phyloP scores from a whole-genome alignment of 1,140 invertebrate genomes.

The Physella acuta region DNA sequence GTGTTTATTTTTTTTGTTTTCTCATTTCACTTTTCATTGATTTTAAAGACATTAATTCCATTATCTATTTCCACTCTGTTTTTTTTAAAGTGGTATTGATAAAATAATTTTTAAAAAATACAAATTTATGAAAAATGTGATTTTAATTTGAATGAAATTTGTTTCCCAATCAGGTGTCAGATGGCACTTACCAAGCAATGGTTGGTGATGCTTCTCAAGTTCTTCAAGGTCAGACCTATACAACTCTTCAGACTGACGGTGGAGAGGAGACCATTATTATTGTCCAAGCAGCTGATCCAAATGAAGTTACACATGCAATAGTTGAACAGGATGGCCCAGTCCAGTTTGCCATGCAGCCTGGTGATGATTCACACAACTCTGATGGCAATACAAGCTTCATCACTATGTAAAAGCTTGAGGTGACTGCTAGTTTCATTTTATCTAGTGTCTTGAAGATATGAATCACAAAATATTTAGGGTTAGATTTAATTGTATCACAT shows the following conservation, averaged over 20 bases:
- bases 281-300: constrained; percentile 52
- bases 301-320: constrained; percentile 51
- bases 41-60: not conserved
- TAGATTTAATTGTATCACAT: too few relatives aligned
- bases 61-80: not conserved
- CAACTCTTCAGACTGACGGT: constrained; percentile 49
- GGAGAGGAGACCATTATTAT: constrained; percentile 57
- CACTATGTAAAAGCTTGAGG: constrained; percentile 28
- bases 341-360: constrained; percentile 49
- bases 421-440: too few relatives aligned
- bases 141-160: constrained; percentile 19
- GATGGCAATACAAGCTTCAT: constrained; percentile 24
- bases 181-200: constrained; percentile 47
- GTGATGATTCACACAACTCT: constrained; percentile 22
- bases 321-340: constrained; percentile 48
- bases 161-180: constrained; percentile 32
- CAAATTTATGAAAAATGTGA: too few relatives aligned
- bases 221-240: constrained; percentile 48
- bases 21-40: not conserved
- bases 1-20: constrained; percentile 14
- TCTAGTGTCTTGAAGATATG: too few relatives aligned
- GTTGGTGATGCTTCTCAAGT: constrained; percentile 41
- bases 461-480: too few relatives aligned
- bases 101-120: too few relatives aligned
- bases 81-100: too few relatives aligned